These are phyloP conservation scores for Podarcis cretensis DNA, from an alignment of 2,113 vertebrate genomes.

Conservation along the genomic window DNA sequence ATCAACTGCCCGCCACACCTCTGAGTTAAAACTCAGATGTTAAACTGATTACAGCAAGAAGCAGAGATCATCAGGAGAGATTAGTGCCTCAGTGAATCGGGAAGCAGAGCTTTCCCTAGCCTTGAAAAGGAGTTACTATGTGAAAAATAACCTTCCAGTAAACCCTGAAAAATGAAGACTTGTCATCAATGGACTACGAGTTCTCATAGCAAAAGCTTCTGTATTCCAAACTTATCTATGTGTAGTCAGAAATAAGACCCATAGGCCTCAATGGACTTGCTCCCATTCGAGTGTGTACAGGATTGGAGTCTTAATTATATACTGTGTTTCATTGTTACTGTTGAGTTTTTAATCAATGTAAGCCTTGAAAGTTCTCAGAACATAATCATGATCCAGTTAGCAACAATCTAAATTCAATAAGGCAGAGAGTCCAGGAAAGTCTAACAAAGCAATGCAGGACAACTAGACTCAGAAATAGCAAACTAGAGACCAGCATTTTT, in stretches of 20 bases:
- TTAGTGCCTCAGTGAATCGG: slow-evolving; percentile 15
- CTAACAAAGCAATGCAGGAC: too few relatives aligned
- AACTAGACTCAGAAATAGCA: too few relatives aligned
- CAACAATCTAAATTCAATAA: too few relatives aligned
- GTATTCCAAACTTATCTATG: not conserved
- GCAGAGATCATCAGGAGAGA: slow-evolving; percentile 33
- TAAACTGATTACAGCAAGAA: slow-evolving; percentile 56
- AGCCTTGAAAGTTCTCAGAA: not conserved
- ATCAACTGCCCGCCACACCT: slow-evolving; percentile 38
- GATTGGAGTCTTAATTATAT: not conserved
- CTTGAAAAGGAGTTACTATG: slow-evolving; percentile 10
- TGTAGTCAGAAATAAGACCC: not conserved
- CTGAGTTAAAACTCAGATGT: slow-evolving; percentile 61
- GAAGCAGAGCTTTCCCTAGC: not conserved
- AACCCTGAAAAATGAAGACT: not conserved
- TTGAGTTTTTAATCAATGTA: not conserved
- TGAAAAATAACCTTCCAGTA: not conserved
- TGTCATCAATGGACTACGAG: not conserved
- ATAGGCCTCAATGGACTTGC: not conserved
- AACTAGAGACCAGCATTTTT: too few relatives aligned
- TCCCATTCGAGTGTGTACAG: not conserved
- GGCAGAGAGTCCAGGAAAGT: too few relatives aligned
- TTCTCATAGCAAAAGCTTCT: not conserved
- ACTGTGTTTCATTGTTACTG: not conserved
- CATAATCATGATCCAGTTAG: too few relatives aligned